Percentiles rank a stretch among this genome's conserved stretches.
Conservation (phyloP, 2,113 vertebrate genomes). For the Crotalus helleri region DNA sequence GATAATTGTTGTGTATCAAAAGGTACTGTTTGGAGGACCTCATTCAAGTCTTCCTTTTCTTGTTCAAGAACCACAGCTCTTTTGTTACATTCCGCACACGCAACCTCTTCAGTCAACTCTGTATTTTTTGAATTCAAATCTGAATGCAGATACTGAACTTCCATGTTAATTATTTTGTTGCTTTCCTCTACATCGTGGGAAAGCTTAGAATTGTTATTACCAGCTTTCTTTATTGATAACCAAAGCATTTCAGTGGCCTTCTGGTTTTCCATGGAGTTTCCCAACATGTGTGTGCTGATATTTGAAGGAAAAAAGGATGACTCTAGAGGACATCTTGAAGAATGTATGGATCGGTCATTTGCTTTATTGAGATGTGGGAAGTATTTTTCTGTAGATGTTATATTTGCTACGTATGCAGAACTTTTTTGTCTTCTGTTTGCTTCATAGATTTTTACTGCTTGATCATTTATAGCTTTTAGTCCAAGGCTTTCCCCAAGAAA, state of each 20-base stretch:
- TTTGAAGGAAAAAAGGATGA: conserved; percentile 35
- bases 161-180: conserved; percentile 44
- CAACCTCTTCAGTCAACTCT: conserved; percentile 65
- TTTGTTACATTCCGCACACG: conserved; percentile 66
- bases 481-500: conserved; percentile 28
- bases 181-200: conserved; percentile 10
- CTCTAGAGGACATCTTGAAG: neutral
- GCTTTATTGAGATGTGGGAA: neutral
- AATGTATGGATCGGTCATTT: neutral
- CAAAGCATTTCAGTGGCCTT: conserved; percentile 34
- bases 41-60: conserved; percentile 53
- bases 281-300: neutral
- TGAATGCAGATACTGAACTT: conserved; percentile 60
- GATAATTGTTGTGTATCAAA: conserved; percentile 58
- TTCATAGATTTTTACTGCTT: neutral
- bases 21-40: conserved; percentile 52
- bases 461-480: neutral
- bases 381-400: neutral
- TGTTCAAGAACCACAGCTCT: conserved; percentile 62
- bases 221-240: conserved; percentile 39
- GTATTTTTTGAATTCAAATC: conserved; percentile 61
- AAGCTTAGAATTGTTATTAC: conserved; percentile 48
- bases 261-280: conserved; percentile 39
- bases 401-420: neutral
- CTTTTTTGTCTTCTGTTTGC: conserved; percentile 17